These are phyloP conservation scores for Pantherophis vulpinus DNA, from an alignment of 2,797 vertebrate genomes.

Conservation along the genomic window DNA sequence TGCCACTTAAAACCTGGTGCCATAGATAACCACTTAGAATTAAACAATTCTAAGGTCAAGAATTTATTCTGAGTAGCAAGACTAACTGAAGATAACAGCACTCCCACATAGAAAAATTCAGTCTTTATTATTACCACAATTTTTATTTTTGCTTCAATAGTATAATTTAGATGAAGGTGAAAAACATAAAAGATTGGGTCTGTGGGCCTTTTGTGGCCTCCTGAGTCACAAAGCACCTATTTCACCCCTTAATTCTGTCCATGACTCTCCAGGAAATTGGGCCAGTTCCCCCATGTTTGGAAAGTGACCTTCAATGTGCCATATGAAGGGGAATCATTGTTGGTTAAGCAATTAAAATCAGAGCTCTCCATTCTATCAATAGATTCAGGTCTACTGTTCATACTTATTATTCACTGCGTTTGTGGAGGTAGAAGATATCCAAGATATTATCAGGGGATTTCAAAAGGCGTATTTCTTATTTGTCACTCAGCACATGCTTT, in stretches of 20 bases:
- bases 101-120: background rate
- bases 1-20: background rate
- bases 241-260: background rate
- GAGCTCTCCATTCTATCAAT: background rate
- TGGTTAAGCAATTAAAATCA: background rate
- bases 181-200: background rate
- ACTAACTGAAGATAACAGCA: background rate
- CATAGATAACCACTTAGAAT: background rate
- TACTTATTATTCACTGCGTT: constrained; percentile 1
- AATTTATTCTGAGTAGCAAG: background rate
- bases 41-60: background rate
- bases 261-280: background rate
- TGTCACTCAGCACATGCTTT: background rate
- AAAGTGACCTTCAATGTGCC: background rate
- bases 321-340: background rate
- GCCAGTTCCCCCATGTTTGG: background rate
- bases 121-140: background rate
- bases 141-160: background rate
- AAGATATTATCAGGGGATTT: background rate
- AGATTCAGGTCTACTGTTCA: background rate
- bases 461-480: background rate
- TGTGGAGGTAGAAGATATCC: background rate
- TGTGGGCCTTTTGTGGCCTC: background rate
- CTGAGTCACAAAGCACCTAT: background rate
- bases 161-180: background rate